Conservation (phyloP, 2,113 vertebrate genomes). For the Cardinalis cardinalis region DNA sequence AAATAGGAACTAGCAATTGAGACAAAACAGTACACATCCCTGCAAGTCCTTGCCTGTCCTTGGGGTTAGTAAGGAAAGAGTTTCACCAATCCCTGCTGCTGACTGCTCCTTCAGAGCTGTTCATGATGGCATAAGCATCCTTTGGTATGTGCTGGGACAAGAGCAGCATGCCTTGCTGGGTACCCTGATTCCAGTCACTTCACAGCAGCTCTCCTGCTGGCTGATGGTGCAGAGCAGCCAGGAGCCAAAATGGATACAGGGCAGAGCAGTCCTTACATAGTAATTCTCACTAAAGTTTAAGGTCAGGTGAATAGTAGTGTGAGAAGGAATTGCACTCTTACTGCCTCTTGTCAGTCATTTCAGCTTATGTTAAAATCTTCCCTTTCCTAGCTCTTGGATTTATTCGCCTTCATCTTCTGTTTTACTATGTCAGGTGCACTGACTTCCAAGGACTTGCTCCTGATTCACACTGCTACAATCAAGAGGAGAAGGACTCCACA, state of each 20-base stretch:
- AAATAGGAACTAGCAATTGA: neutral
- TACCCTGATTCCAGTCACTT: neutral
- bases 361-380: neutral
- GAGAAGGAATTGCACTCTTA: neutral
- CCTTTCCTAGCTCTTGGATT: neutral
- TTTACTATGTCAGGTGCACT: neutral
- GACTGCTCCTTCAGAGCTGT: neutral
- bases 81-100: neutral
- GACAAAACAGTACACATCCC: neutral
- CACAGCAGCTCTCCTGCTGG: neutral
- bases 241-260: neutral
- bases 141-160: neutral
- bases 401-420: neutral
- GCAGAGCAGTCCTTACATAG: neutral
- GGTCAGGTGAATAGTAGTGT: neutral
- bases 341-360: neutral
- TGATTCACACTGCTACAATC: neutral
- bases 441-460: neutral
- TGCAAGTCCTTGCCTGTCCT: neutral
- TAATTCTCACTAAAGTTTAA: neutral
- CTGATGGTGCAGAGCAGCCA: neutral
- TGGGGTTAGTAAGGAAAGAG: neutral
- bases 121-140: neutral
- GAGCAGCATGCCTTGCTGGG: neutral
- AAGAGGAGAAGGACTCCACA: neutral